phyloP scores from a whole-genome alignment of 2,113 vertebrate species.

The Ochotona curzoniae region DNA sequence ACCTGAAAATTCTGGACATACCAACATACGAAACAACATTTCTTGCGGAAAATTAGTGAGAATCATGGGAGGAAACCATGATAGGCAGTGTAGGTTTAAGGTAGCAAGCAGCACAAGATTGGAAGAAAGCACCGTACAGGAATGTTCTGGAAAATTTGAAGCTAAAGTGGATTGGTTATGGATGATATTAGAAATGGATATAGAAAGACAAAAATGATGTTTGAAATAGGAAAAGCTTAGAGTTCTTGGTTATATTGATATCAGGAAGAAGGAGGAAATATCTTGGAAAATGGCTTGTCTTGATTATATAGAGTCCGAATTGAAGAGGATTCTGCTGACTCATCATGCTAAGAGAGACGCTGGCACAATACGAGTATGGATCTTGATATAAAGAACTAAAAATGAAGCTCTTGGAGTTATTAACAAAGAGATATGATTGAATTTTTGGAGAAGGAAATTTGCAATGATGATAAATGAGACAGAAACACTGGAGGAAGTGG shows the following conservation, averaged over 20 bases:
- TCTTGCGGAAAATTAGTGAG: not conserved
- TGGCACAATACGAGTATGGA: accelerated
- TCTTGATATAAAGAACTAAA: not conserved
- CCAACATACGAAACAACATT: not conserved
- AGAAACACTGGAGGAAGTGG: not conserved
- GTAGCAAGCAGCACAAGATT: not conserved
- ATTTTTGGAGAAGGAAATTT: not conserved
- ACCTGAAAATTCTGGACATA: not conserved
- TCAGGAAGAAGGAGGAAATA: not conserved
- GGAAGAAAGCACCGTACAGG: not conserved
- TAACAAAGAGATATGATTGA: not conserved
- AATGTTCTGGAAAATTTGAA: not conserved
- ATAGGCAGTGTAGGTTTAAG: not conserved
- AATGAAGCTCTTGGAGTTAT: not conserved
- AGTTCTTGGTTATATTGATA: not conserved
- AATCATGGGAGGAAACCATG: not conserved
- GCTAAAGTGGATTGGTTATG: not conserved
- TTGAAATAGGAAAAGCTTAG: not conserved
- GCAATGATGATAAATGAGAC: not conserved
- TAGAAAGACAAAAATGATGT: not conserved
- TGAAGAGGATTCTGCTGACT: not conserved
- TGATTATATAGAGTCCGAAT: not conserved
- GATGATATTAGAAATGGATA: not conserved
- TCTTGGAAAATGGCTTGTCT: not conserved
- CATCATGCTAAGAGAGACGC: not conserved